These are phyloP conservation scores for Ochropacha duplaris DNA, from an alignment of 2,888 invertebrate genomes.

Conservation along the genomic window DNA sequence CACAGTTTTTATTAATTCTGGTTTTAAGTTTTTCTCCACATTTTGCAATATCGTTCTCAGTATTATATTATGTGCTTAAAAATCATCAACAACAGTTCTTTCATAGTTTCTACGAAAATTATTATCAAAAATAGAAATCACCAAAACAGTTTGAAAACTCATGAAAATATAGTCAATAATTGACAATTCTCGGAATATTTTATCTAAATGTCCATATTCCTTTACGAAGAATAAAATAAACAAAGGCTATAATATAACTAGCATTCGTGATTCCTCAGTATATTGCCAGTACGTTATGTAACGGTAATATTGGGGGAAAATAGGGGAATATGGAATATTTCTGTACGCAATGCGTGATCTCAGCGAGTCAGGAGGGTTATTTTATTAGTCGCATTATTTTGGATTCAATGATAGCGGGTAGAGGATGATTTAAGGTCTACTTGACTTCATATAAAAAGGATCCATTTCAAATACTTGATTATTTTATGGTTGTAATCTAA, in stretches of 20 bases:
- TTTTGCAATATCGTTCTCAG: no score
- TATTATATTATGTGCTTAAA: no score
- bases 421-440: no score
- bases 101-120: no score
- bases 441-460: not conserved
- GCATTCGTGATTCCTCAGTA: not conserved
- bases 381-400: slow-evolving; percentile 41
- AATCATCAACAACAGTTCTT: no score
- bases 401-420: slow-evolving; percentile 30
- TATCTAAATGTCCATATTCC: not conserved
- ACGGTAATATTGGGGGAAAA: slow-evolving; percentile 3
- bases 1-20: not conserved
- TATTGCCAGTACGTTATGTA: not conserved
- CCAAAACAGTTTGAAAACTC: not conserved
- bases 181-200: not conserved
- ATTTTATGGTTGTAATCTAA: no score
- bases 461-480: no score
- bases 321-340: slow-evolving; percentile 2
- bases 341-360: slow-evolving; percentile 5
- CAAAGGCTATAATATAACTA: not conserved
- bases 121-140: no score
- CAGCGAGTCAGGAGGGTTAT: slow-evolving; percentile 9
- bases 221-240: not conserved
- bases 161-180: not conserved
- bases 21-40: no score